Conservation (phyloP, 2,113 vertebrate species). For the Acanthisitta chloris region DNA sequence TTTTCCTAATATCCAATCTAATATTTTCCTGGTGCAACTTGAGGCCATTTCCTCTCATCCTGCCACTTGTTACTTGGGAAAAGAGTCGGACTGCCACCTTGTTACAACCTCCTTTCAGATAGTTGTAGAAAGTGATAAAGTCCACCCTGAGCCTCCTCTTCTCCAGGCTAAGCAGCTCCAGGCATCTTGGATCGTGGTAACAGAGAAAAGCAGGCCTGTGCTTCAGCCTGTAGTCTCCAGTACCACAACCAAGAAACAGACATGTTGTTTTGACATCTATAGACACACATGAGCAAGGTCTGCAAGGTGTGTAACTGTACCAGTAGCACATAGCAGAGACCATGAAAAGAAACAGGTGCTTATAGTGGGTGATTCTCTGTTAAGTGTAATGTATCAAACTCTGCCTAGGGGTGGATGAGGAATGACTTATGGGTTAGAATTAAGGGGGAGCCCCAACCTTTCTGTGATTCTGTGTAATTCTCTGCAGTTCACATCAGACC, state of each 20-base stretch:
- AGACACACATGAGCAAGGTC: neutral
- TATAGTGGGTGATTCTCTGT: neutral
- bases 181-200: neutral
- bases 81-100: neutral
- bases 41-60: neutral
- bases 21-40: neutral
- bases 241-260: neutral
- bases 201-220: neutral
- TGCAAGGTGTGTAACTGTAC: neutral
- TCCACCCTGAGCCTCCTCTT: neutral
- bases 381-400: neutral
- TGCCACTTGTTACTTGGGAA: neutral
- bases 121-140: neutral
- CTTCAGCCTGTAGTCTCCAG: neutral
- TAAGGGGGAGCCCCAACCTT: neutral
- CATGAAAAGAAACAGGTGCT: neutral
- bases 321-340: neutral
- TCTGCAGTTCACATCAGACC: neutral
- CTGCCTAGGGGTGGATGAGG: neutral
- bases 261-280: neutral
- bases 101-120: neutral
- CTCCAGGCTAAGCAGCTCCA: neutral
- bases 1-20: neutral
- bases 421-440: neutral
- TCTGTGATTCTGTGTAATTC: neutral